Percentiles rank a stretch among this genome's conserved stretches.
phyloP scores from a whole-genome alignment of 2,888 invertebrate genomes.

The Adela reaumurella region DNA sequence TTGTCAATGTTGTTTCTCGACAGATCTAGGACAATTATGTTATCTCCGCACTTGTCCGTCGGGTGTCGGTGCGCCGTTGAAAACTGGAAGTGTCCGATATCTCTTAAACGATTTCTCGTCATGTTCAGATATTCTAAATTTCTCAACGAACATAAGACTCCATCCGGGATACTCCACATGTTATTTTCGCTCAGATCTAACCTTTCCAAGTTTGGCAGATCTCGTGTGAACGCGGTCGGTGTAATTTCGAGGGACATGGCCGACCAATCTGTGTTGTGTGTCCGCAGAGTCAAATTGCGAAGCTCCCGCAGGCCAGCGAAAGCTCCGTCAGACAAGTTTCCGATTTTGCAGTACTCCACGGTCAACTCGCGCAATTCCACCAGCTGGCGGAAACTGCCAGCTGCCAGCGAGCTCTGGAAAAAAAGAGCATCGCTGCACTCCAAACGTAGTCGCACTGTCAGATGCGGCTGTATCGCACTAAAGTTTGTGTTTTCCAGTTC shows the following conservation, averaged over 20 bases:
- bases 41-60: slow-evolving; percentile 66
- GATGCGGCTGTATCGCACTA: slow-evolving; percentile 78
- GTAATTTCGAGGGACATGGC: slow-evolving; percentile 76
- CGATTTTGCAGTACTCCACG: slow-evolving; percentile 80
- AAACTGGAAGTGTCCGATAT: slow-evolving; percentile 70
- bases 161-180: slow-evolving; percentile 75
- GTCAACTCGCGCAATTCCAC: slow-evolving; percentile 73
- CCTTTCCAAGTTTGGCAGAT: slow-evolving; percentile 67
- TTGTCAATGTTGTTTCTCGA: slow-evolving; percentile 76
- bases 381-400: slow-evolving; percentile 72
- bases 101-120: slow-evolving; percentile 74
- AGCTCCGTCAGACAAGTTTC: slow-evolving; percentile 77
- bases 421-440: slow-evolving; percentile 79
- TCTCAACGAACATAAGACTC: slow-evolving; percentile 70
- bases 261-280: slow-evolving; percentile 82
- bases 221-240: slow-evolving; percentile 69
- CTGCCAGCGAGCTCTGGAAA: slow-evolving; percentile 74
- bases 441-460: slow-evolving; percentile 70
- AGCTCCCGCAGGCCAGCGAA: slow-evolving; percentile 76
- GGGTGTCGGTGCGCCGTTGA: slow-evolving; percentile 55
- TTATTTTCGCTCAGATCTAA: slow-evolving; percentile 77
- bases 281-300: slow-evolving; percentile 74
- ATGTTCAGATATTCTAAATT: slow-evolving; percentile 74
- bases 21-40: slow-evolving; percentile 67
- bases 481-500: slow-evolving; percentile 79